A percentile compares a stretch with the other conserved stretches of the same genome.
These are phyloP conservation scores for Mesoligia furuncula DNA, from an alignment of 2,888 invertebrate species.

Conservation along the genomic window DNA sequence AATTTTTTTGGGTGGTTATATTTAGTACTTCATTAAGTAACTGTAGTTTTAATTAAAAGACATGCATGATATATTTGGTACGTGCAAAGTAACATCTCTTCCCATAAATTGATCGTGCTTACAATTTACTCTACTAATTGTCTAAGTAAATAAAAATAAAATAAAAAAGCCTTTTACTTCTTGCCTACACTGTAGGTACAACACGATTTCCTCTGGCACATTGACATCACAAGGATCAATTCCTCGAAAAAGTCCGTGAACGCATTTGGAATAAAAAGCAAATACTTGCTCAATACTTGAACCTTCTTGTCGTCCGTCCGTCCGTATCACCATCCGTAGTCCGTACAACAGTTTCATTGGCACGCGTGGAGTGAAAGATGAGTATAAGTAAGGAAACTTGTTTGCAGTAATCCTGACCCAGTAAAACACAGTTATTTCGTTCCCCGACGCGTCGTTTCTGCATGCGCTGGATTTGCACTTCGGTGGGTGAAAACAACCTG, in stretches of 20 bases:
- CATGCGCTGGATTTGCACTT: conserved; percentile 41
- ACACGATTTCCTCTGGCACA: not conserved
- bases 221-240: conserved; percentile 17
- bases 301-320: not conserved
- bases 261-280: conserved; percentile 31
- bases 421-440: conserved; percentile 58
- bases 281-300: conserved; percentile 40
- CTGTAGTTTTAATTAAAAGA: not conserved
- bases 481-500: conserved; percentile 29
- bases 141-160: not conserved
- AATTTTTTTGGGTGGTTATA: not conserved
- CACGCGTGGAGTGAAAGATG: conserved; percentile 31
- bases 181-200: not conserved
- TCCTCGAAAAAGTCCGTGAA: conserved; percentile 20
- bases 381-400: conserved; percentile 54
- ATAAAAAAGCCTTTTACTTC: not conserved
- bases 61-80: not conserved
- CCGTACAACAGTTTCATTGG: conserved; percentile 35
- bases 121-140: not conserved
- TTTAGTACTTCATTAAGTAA: not conserved
- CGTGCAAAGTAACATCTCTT: not conserved
- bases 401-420: conserved; percentile 64
- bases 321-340: not conserved
- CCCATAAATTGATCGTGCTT: not conserved
- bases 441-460: conserved; percentile 27